Base-by-base conservation (phyloP, 2,888 invertebrate species). In the Dendrolimus pini region DNA sequence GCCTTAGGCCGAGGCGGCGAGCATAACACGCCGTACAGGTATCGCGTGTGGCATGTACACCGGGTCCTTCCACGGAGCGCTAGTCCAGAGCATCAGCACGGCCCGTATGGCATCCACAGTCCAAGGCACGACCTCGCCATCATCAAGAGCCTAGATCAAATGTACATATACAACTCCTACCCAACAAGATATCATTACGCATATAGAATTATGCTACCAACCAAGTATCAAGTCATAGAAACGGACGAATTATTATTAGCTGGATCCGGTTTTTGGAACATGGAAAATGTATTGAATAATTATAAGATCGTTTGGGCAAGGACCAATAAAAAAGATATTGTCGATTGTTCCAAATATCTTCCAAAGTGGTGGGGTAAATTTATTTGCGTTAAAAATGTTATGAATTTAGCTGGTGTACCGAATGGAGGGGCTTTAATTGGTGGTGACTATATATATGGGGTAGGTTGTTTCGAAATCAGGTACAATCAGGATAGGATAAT, bases 301-400 rank as follows among this genome's bases (percentile, higher is more conserved):
- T 83, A 74, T 57, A 78, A 75, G 56, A 81, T 83, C 30, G 71
- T 70, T 57, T 74, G 64, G 57, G 53, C 58, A 0, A 2, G 8
- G 0, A 13, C 65, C 0, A 13, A 54, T 0, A 67, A 56, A 41
- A n/a, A 7, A 0, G 7, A 63, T 1, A 42, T 72, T 0, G 68
- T 70, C 0, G 80, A 83, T 58, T 84, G 84, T 60, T 78, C 78
- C 0, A 72, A 60, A 7, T 80, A 75, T 42, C 52, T 83, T 0
- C 83, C 83, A 0, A 84, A 84, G 60, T 79, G 67, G 68, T 84
- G 83, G 84, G 84, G 83, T 0, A 83, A 83, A 61, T 84, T 83
- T 57, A 77, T 83, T 14, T 84, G 84, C 56, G 41, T 82, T 0
- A 65, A 47, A n/a, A 84, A 84, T 60, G 2, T 9, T 0, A 0